Evolutionary conservation across 2,797 vertebrate species (phyloP).

Genomic region (Hoplostethus atlanticus): DNA sequence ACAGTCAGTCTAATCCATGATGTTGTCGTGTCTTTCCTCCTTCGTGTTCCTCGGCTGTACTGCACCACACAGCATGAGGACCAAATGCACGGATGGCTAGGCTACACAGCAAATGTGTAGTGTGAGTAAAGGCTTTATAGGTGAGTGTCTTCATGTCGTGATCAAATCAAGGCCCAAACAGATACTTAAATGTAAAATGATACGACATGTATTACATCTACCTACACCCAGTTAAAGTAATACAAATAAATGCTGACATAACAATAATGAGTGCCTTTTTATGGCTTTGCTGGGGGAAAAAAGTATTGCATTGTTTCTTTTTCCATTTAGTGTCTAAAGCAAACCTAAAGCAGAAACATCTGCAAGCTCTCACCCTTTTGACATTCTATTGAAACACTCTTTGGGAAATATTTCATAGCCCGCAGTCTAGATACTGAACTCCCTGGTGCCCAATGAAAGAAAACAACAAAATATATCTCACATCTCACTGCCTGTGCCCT

Average conservation of each 20-base stretch:
- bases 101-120: constrained; percentile 19
- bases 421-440: constrained; percentile 58
- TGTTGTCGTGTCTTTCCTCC: constrained; percentile 50
- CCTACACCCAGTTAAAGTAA: constrained; percentile 30
- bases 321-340: constrained; percentile 71
- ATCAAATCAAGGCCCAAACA: neutral
- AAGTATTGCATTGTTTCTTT: constrained; percentile 71
- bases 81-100: neutral
- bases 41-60: constrained; percentile 18
- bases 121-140: constrained; percentile 20
- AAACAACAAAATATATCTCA: constrained; percentile 73
- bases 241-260: constrained; percentile 57
- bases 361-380: constrained; percentile 71
- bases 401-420: constrained; percentile 71
- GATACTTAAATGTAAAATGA: constrained; percentile 9
- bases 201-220: neutral
- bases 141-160: neutral
- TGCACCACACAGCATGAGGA: constrained; percentile 17
- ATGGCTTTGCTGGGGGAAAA: constrained; percentile 42
- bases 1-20: constrained; percentile 58
- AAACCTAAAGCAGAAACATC: constrained; percentile 64
- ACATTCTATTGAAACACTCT: constrained; percentile 67
- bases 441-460: constrained; percentile 73
- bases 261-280: constrained; percentile 56
- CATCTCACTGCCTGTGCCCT: constrained; percentile 63